Evolutionary conservation across 1,140 invertebrate species (phyloP), one percentile per base, ranked within the genome.

Genomic region (Eciton burchellii): DNA sequence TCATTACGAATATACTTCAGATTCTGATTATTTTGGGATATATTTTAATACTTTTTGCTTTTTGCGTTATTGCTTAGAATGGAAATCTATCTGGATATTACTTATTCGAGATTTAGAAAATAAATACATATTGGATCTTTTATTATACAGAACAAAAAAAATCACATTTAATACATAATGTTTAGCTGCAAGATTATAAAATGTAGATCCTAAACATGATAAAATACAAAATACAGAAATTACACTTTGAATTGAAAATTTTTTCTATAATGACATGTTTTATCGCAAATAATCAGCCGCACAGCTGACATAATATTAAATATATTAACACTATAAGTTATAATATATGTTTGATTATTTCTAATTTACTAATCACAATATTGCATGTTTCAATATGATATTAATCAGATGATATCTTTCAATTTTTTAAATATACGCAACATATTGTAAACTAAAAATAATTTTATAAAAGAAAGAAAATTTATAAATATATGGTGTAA

Each of bases 251-350:
- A n/a, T n/a, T n/a, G n/a, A n/a, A n/a, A 65, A 76, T 81, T 16
- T 68, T 45, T 52, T 35, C 35, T 35, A 35, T 35, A 6, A 84
- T 43, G 59, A 63, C 52, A 56, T 62, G 56, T 54, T 19, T 41
- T 81, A 72, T 35, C 86, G 89, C 81, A 90, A 77, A 89, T 89
- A 92, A 89, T 93, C 93, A 93, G 92, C 92, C 92, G 92, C 92
- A 93, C 92, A 93, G 85, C 90, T 92, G 90, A 87, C 85, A 89
- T 84, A 87, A 84, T 89, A 84, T 24, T 84, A 72, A 84, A 68
- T 84, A 72, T 56, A 77, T 84, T 77, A 89, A 70, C 54, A 59
- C 56, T 83, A 35, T 43, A 29, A 76, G 6, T 63, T 70, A 35
- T 54, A 74, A 21, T 57, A 70, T 74, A 49, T 52, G 66, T 73